These are phyloP conservation scores for Physocephala rufipes DNA, from an alignment of 2,888 invertebrate species.

Conservation along the genomic window DNA sequence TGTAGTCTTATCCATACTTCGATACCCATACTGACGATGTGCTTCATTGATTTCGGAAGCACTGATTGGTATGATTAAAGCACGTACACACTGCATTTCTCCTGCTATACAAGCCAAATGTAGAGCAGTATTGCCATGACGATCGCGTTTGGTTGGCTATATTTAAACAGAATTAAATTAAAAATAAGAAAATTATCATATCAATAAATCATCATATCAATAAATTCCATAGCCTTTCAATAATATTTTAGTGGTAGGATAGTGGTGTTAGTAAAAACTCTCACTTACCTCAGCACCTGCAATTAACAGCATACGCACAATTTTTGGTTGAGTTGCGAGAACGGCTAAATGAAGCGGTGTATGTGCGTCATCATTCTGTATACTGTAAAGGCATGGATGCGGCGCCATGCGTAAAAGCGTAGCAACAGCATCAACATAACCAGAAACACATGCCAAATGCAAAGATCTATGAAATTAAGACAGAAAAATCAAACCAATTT, in stretches of 20 bases:
- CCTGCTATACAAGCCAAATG: conserved; percentile 83
- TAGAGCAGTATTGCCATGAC: conserved; percentile 84
- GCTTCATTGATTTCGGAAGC: conserved; percentile 66
- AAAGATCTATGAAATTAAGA: conserved; percentile 74
- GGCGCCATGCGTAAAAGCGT: conserved; percentile 82
- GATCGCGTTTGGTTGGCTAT: conserved; percentile 73
- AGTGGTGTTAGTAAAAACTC: neutral
- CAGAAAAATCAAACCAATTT: neutral
- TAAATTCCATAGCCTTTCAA: neutral
- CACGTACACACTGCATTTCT: conserved; percentile 76
- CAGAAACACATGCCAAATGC: conserved; percentile 84
- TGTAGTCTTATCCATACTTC: conserved; percentile 60
- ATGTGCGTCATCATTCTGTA: conserved; percentile 81
- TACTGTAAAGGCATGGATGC: conserved; percentile 78
- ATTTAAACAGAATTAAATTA: neutral
- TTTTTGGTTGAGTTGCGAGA: conserved; percentile 76
- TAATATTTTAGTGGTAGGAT: neutral
- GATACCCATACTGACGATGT: conserved; percentile 62
- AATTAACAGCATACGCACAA: conserved; percentile 79
- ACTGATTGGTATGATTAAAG: conserved; percentile 75
- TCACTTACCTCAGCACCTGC: conserved; percentile 75
- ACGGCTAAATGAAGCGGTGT: conserved; percentile 90
- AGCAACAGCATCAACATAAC: conserved; percentile 76
- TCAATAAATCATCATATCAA: neutral
- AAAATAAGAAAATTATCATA: neutral